Evolutionary conservation across 2,113 vertebrate species (phyloP).

Genomic region (Erythrolamprus reginae): DNA sequence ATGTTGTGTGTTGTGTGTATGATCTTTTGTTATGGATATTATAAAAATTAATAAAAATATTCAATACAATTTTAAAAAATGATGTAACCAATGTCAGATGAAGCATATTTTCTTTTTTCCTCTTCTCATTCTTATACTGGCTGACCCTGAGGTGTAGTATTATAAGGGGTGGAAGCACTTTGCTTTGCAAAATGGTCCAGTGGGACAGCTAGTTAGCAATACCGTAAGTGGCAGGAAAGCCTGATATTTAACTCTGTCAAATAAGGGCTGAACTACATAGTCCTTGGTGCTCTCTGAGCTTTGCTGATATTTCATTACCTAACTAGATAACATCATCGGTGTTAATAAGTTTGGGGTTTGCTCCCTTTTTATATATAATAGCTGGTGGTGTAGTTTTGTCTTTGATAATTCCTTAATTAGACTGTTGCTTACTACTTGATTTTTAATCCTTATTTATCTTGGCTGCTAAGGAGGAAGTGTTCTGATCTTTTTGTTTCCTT

Average conservation of each 20-base stretch:
- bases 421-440: background rate
- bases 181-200: background rate
- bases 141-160: background rate
- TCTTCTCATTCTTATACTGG: background rate
- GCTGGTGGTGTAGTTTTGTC: background rate
- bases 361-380: background rate
- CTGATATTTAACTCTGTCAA: background rate
- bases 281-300: background rate
- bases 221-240: background rate
- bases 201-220: background rate
- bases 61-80: too few species aligned
- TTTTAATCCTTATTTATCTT: background rate
- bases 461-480: background rate
- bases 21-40: too few species aligned
- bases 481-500: background rate
- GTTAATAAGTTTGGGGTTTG: background rate
- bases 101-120: background rate
- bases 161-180: background rate
- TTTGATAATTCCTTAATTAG: background rate
- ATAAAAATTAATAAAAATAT: too few species aligned
- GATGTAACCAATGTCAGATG: background rate
- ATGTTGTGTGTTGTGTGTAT: too few species aligned
- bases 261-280: background rate
- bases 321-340: background rate
- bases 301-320: background rate